Conservation (phyloP, 2,113 vertebrate species). For the Pachycephala philippinensis region DNA sequence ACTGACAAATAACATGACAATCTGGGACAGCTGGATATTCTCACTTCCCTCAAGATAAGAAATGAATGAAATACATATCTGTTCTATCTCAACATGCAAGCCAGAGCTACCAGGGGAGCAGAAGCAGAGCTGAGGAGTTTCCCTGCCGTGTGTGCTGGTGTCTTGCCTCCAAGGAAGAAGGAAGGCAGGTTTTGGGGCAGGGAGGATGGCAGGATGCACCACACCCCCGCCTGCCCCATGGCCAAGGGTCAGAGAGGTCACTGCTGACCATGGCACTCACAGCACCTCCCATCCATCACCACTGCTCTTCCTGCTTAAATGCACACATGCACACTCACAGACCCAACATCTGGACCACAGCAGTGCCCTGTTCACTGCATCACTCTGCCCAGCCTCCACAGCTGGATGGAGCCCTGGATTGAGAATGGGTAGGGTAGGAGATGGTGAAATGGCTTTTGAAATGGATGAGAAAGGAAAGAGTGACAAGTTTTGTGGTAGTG, state of each 20-base stretch:
- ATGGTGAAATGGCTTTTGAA: background rate
- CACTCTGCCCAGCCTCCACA: background rate
- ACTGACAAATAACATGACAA: background rate
- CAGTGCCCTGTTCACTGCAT: background rate
- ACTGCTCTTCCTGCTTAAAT: background rate
- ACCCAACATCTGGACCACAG: background rate
- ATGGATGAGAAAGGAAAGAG: background rate
- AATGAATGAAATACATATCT: background rate
- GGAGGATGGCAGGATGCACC: background rate
- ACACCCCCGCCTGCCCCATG: accelerated
- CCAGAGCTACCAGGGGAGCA: background rate
- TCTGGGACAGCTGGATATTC: background rate
- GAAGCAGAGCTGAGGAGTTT: background rate
- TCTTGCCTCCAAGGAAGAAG: background rate
- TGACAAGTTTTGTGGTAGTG: background rate
- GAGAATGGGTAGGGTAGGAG: background rate
- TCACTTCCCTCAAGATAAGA: background rate
- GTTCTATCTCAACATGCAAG: background rate
- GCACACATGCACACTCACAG: accelerated
- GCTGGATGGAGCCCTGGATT: background rate
- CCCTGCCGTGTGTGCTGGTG: accelerated
- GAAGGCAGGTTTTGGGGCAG: background rate
- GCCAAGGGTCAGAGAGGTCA: no score
- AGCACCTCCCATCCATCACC: background rate
- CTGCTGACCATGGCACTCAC: accelerated